These are phyloP conservation scores for Rostratula benghalensis DNA, from an alignment of 2,113 vertebrate genomes.

Conservation along the genomic window DNA sequence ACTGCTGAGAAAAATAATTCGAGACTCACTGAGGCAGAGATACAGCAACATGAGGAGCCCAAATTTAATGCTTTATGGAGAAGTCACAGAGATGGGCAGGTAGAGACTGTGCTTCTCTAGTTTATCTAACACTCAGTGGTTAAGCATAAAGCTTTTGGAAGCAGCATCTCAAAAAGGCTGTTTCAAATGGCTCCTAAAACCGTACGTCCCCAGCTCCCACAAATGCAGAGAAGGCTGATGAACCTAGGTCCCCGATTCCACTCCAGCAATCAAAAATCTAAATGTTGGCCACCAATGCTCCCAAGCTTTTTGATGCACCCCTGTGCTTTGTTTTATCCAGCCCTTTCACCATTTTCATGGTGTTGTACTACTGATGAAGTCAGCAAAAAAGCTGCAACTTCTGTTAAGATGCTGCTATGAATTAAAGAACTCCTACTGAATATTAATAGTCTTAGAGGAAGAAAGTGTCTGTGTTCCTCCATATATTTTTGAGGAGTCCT, in stretches of 20 bases:
- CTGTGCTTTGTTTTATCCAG: background rate
- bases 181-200: background rate
- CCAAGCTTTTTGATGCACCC: background rate
- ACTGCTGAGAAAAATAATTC: slow-evolving; percentile 16
- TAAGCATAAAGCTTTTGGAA: background rate
- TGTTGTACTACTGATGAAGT: background rate
- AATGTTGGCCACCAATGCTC: background rate
- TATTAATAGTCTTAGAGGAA: background rate
- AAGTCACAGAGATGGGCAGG: background rate
- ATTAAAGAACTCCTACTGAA: slow-evolving; percentile 21
- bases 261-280: background rate
- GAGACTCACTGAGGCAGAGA: background rate
- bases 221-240: background rate
- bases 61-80: background rate
- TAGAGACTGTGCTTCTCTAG: background rate
- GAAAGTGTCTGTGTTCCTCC: background rate
- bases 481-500: background rate
- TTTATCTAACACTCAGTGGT: background rate
- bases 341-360: background rate
- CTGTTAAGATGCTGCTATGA: background rate
- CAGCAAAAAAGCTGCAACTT: background rate
- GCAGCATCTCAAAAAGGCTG: background rate
- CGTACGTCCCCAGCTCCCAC: background rate
- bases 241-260: background rate
- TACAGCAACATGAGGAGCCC: background rate